Conservation (phyloP, 2,797 vertebrate genomes). For the Corythornis leucogaster region DNA sequence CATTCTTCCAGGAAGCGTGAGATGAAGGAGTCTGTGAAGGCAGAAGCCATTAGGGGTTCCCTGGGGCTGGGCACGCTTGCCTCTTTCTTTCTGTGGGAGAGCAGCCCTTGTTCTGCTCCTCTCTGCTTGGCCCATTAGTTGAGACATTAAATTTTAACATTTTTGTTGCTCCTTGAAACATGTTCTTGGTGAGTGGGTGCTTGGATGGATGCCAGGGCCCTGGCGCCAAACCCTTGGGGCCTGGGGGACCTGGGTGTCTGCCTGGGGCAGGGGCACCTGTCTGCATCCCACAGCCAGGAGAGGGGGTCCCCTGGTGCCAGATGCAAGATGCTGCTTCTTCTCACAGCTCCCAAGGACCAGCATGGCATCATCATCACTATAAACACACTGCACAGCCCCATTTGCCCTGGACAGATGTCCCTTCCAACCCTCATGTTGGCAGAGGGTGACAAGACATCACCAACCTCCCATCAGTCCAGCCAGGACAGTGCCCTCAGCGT, state of each 20-base stretch:
- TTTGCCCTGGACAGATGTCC: rapidly evolving
- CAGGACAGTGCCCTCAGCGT: neutral
- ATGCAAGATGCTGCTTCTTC: neutral
- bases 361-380: neutral
- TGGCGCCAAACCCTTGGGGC: neutral
- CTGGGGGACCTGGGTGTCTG: neutral
- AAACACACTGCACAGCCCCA: neutral
- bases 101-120: neutral
- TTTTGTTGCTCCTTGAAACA: neutral
- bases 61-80: neutral
- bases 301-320: neutral
- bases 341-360: neutral
- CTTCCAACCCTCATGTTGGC: neutral
- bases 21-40: neutral
- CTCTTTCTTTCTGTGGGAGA: neutral
- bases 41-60: neutral
- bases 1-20: neutral
- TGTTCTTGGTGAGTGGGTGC: neutral
- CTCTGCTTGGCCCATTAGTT: neutral
- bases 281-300: neutral
- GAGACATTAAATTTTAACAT: conserved; percentile 54
- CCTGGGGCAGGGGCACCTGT: rapidly evolving
- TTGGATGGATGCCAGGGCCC: conserved; percentile 1
- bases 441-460: neutral
- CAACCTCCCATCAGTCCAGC: no score